These are phyloP conservation scores for Gymnopithys bicolor DNA, from an alignment of 2,797 vertebrate species.

Conservation along the genomic window DNA sequence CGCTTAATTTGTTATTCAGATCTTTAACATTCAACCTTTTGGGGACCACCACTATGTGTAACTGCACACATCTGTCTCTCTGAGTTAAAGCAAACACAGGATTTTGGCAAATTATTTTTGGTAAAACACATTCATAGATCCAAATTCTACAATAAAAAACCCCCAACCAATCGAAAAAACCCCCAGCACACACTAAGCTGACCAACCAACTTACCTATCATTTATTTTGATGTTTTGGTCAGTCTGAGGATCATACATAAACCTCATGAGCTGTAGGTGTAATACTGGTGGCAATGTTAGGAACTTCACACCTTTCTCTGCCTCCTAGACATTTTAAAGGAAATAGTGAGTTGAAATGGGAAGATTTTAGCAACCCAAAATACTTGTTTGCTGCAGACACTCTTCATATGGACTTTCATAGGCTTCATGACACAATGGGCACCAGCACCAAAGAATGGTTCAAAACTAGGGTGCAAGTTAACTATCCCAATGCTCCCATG, in stretches of 20 bases:
- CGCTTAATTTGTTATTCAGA: background rate
- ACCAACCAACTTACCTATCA: constrained; percentile 83
- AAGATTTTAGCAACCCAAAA: background rate
- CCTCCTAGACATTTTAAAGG: constrained; percentile 83
- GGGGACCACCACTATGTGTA: background rate
- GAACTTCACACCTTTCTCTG: constrained; percentile 98
- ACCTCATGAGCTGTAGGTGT: constrained; percentile 98
- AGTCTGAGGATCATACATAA: constrained; percentile 99
- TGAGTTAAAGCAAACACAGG: background rate
- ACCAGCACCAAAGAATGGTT: background rate
- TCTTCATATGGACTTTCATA: background rate
- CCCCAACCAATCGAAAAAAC: background rate
- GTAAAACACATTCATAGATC: background rate
- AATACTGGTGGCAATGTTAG: constrained; percentile 96
- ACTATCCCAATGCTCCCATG: background rate
- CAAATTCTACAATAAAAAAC: background rate
- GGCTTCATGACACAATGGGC: background rate
- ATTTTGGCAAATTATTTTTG: background rate
- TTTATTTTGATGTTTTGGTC: constrained; percentile 99
- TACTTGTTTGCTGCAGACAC: background rate
- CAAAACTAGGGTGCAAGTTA: background rate
- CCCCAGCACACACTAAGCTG: background rate
- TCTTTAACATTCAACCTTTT: background rate
- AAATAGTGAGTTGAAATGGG: background rate
- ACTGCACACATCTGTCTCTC: background rate